Percentiles rank a stretch among this genome's conserved stretches.
These are phyloP conservation scores for Galeruca laticollis DNA, from an alignment of 2,888 invertebrate species.

Conservation along the genomic window DNA sequence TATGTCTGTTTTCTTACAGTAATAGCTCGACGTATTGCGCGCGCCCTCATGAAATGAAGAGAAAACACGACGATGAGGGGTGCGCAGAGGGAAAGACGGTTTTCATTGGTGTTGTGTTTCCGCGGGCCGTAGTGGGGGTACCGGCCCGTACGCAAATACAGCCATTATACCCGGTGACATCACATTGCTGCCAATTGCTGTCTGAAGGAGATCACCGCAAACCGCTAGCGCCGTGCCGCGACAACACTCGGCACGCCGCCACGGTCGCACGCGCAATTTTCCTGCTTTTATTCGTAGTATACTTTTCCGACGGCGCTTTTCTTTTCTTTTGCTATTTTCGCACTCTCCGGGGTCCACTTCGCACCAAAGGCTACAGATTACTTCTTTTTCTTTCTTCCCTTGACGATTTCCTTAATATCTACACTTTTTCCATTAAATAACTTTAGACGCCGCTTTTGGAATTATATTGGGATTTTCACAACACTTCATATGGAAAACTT, in stretches of 20 bases:
- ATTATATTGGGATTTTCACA: background rate
- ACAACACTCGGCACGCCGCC: conserved; percentile 40
- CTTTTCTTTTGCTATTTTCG: conserved; percentile 19
- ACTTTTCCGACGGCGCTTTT: conserved; percentile 14
- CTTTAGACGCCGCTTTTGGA: background rate
- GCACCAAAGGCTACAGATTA: conserved; percentile 14
- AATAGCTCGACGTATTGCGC: conserved; percentile 69
- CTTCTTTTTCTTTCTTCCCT: conserved; percentile 9
- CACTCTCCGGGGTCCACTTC: conserved; percentile 22
- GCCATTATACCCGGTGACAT: conserved; percentile 65
- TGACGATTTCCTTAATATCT: conserved; percentile 7
- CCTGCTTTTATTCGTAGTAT: conserved; percentile 13
- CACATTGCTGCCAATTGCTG: conserved; percentile 56
- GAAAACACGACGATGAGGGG: conserved; percentile 63
- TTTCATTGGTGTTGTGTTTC: conserved; percentile 66
- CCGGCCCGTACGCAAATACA: conserved; percentile 65
- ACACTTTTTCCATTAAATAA: conserved; percentile 10
- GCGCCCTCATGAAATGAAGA: conserved; percentile 67
- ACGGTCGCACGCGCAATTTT: conserved; percentile 17
- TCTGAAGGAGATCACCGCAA: conserved; percentile 50
- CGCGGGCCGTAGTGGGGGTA: conserved; percentile 58
- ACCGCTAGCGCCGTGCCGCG: conserved; percentile 40
- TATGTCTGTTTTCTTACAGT: conserved; percentile 72
- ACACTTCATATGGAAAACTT: background rate
- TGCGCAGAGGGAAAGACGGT: conserved; percentile 64